phyloP scores from a whole-genome alignment of 2,113 vertebrate genomes.

The Paramormyrops kingsleyae region DNA sequence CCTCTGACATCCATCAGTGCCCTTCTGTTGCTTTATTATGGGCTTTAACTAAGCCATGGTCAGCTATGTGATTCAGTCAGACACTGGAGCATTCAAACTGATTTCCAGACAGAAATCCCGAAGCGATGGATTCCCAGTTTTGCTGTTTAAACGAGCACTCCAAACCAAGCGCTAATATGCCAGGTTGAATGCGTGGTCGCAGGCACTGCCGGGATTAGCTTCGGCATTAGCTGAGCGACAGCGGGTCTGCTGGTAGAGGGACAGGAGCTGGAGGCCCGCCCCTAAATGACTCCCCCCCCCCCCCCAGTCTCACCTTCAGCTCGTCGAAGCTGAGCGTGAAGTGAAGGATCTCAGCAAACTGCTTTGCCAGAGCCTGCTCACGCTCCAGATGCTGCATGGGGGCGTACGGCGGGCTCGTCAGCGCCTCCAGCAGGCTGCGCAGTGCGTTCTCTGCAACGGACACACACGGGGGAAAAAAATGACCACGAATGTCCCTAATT shows the following conservation, averaged over 20 bases:
- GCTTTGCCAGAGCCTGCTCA: slow-evolving; percentile 83
- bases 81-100: neutral
- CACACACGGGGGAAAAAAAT: neutral
- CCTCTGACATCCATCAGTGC: neutral
- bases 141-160: neutral
- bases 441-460: slow-evolving; percentile 70
- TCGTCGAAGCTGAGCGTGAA: slow-evolving; percentile 88
- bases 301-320: slow-evolving; percentile 65
- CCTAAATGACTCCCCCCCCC: neutral
- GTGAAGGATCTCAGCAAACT: slow-evolving; percentile 86
- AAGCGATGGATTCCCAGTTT: neutral
- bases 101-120: neutral
- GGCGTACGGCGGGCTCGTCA: slow-evolving; percentile 80
- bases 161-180: neutral
- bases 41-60: neutral
- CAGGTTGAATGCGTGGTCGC: neutral
- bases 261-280: neutral
- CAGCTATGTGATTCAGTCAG: neutral
- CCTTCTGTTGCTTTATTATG: neutral
- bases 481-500: neutral
- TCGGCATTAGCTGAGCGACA: neutral
- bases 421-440: slow-evolving; percentile 80
- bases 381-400: slow-evolving; percentile 84
- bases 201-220: neutral
- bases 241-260: neutral